Evolutionary conservation across 2,888 invertebrate genomes (phyloP), one percentile per base, ranked within the genome.

Genomic region (Epistrophe eligans): DNA sequence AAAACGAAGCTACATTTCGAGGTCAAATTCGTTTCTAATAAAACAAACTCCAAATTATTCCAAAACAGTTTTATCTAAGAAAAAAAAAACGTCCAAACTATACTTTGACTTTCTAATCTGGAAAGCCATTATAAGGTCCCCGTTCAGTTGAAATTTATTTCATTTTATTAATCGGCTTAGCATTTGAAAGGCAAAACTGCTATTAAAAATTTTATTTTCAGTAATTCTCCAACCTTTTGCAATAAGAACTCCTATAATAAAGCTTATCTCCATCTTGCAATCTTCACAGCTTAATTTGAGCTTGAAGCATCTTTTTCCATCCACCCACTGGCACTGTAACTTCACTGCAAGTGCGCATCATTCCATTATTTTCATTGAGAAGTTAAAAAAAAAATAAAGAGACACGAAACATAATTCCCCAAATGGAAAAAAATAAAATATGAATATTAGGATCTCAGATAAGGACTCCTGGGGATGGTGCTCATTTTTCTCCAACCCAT

Each of bases 211-310:
- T 35, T 76, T 79, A 52, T 58, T 52, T n/a, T 64, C 50, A 35
- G 58, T 72, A 79, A 40, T 60, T 60, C 50, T 15, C 38, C 52
- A 79, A 70, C 67, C 77, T 55, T 77, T 74, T 57, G 35, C 57
- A 10, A 19, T 17, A 15, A 74, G 64, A 62, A 55, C 72, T 35
- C 38, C 45, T 15, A 8, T 40, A 24, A 32, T 4, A 35, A 55
- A 55, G 17, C 48, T 58, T 70, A 73, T 79, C 82, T 57, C 13
- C 6, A 67, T 57, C 24, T 38, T 48, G 40, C 73, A 73, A 85
- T 85, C 85, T 85, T 82, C 85, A 85, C 82, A 82, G 74, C 85
- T 85, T 74, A 85, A 85, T 85, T 85, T 73, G 52, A 70, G 77
- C 77, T 73, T 60, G 35, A 58, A 74, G 85, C 77, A 74, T 77